Evolutionary conservation across 2,113 vertebrate genomes (phyloP).

Genomic region (Potamarius usumacintae): DNA sequence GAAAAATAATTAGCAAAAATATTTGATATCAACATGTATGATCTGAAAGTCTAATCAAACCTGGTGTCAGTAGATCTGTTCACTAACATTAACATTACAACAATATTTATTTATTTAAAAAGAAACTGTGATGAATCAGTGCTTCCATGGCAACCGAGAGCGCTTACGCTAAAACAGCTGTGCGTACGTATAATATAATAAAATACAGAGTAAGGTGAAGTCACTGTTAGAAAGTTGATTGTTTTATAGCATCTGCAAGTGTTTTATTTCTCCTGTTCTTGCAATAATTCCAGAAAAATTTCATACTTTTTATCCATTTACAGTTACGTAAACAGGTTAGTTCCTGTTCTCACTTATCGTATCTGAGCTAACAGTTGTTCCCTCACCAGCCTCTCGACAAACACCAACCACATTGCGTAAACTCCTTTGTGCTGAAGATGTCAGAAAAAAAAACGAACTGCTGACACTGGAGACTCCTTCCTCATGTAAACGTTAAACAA

Average conservation of each 20-base stretch:
- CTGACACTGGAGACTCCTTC: too few relatives aligned
- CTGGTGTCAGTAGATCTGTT: not conserved
- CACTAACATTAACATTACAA: not conserved
- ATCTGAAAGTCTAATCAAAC: not conserved
- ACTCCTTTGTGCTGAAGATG: too few relatives aligned
- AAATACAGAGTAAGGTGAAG: not conserved
- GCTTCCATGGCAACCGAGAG: slow-evolving; percentile 4
- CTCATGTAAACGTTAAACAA: too few relatives aligned
- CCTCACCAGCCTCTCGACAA: not conserved
- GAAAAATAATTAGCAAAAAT: not conserved
- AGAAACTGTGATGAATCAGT: too few relatives aligned
- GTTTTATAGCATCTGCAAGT: not conserved
- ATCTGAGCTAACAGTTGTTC: not conserved
- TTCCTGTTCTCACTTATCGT: not conserved
- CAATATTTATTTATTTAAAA: not conserved
- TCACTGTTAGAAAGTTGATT: not conserved
- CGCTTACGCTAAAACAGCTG: too few relatives aligned
- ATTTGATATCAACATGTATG: not conserved
- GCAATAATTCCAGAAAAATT: not conserved
- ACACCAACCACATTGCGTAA: too few relatives aligned
- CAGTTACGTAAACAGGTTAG: not conserved
- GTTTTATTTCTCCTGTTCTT: not conserved
- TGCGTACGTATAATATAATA: not conserved
- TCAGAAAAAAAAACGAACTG: too few relatives aligned
- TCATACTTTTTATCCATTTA: not conserved